Conservation (phyloP, 1,140 invertebrate species). For the Leptonema lineaticorne region DNA sequence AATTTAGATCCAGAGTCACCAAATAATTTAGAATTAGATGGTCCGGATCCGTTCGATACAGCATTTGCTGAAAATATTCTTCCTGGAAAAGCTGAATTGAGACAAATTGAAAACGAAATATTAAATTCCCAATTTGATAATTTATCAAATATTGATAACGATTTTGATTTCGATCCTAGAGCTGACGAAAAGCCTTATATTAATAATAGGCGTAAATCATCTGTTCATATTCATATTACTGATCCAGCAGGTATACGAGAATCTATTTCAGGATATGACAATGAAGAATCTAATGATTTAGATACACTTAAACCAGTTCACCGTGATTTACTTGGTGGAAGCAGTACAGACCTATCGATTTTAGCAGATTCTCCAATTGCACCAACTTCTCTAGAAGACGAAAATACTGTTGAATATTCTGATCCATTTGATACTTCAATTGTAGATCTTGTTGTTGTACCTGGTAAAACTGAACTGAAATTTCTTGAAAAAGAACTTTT, state of each 20-base stretch:
- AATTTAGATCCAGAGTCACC: constrained; percentile 18
- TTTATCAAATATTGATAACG: constrained; percentile 55
- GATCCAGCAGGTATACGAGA: constrained; percentile 56
- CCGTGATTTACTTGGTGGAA: constrained; percentile 71
- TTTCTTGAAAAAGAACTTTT: constrained; percentile 76
- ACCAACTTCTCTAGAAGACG: constrained; percentile 57
- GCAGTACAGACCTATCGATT: constrained; percentile 70
- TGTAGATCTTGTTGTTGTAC: constrained; percentile 67
- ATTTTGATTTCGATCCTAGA: constrained; percentile 69
- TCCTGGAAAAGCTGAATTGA: constrained; percentile 63
- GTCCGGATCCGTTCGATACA: constrained; percentile 81
- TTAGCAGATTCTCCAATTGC: constrained; percentile 68
- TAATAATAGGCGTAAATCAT: constrained; percentile 56
- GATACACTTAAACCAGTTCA: constrained; percentile 48
- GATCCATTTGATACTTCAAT: constrained; percentile 86
- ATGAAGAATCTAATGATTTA: constrained; percentile 47
- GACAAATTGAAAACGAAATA: constrained; percentile 39
- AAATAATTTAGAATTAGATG: constrained; percentile 26
- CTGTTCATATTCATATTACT: constrained; percentile 60
- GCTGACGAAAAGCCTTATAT: constrained; percentile 59
- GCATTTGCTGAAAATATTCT: constrained; percentile 77
- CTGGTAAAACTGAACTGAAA: constrained; percentile 76
- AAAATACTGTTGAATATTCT: constrained; percentile 62
- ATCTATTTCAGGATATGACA: constrained; percentile 50
- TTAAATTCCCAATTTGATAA: constrained; percentile 18